Evolutionary conservation across 2,113 vertebrate genomes (phyloP).

Genomic region (Triplophysa dalaica): DNA sequence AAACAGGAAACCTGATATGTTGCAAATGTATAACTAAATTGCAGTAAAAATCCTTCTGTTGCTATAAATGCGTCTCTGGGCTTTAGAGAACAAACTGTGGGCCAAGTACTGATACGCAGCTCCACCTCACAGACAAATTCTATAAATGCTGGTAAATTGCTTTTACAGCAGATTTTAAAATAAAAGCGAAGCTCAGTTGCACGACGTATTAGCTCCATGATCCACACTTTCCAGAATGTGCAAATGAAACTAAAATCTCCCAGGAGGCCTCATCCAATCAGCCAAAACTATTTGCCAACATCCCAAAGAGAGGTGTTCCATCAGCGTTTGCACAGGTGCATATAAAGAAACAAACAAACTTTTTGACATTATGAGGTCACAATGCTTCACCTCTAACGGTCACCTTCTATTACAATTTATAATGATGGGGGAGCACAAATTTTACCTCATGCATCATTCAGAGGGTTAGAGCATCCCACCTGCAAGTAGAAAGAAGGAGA

Average conservation of each 20-base stretch:
- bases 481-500: no score
- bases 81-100: background rate
- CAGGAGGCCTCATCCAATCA: slow-evolving; percentile 6
- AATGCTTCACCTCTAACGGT: background rate
- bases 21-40: slow-evolving; percentile 1
- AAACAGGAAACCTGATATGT: background rate
- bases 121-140: background rate
- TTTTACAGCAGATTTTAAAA: slow-evolving; percentile 11
- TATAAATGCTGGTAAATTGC: slow-evolving; percentile 7
- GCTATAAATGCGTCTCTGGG: slow-evolving; percentile 18
- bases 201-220: background rate
- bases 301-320: slow-evolving; percentile 33
- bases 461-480: no score
- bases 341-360: slow-evolving; percentile 26
- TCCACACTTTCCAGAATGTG: slow-evolving; percentile 19
- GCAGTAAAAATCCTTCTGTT: slow-evolving; percentile 14
- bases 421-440: no score
- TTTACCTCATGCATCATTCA: no score
- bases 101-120: background rate
- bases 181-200: background rate
- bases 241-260: slow-evolving; percentile 19
- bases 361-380: slow-evolving; percentile 13
- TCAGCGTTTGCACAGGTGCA: slow-evolving; percentile 41
- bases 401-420: background rate
- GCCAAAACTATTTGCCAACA: slow-evolving; percentile 35